Evolutionary conservation across 2,888 invertebrate species (phyloP).

Genomic region (Ectemnius lituratus): DNA sequence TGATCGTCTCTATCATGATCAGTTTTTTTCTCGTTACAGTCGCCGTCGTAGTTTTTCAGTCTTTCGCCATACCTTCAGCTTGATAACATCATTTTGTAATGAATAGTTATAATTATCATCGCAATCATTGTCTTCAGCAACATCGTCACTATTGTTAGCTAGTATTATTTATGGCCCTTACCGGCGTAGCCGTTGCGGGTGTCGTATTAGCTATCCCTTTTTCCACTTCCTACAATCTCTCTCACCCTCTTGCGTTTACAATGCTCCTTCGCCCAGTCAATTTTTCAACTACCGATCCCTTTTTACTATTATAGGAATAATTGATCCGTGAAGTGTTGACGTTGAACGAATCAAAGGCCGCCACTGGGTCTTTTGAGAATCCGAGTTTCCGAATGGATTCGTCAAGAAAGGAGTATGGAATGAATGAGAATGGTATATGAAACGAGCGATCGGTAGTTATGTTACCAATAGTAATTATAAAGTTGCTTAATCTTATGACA

Average conservation of each 20-base stretch:
- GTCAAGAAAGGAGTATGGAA: neutral
- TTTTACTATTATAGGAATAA: neutral
- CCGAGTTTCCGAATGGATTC: no score
- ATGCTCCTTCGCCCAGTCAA: no score
- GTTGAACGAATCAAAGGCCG: neutral
- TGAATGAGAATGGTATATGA: slow-evolving; percentile 17
- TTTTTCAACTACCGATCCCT: neutral
- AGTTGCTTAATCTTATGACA: slow-evolving; percentile 59
- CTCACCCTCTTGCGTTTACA: neutral
- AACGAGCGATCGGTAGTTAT: slow-evolving; percentile 45
- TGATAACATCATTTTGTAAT: slow-evolving; percentile 49
- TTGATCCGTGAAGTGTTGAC: neutral
- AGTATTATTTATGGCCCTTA: slow-evolving; percentile 41
- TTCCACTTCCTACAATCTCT: slow-evolving; percentile 17
- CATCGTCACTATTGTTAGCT: slow-evolving; percentile 43
- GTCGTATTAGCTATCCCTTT: slow-evolving; percentile 2
- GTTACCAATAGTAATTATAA: slow-evolving; percentile 51
- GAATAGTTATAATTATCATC: slow-evolving; percentile 60
- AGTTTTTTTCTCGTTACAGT: slow-evolving; percentile 53
- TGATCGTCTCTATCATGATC: slow-evolving; percentile 55
- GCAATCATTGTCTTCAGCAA: slow-evolving; percentile 63
- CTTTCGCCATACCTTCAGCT: slow-evolving; percentile 56
- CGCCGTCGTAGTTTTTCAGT: slow-evolving; percentile 57
- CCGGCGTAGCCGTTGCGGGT: neutral
- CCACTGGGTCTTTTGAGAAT: no score